These are phyloP conservation scores for Scaptomyza parva DNA, from an alignment of 2,888 invertebrate species.

Conservation along the genomic window DNA sequence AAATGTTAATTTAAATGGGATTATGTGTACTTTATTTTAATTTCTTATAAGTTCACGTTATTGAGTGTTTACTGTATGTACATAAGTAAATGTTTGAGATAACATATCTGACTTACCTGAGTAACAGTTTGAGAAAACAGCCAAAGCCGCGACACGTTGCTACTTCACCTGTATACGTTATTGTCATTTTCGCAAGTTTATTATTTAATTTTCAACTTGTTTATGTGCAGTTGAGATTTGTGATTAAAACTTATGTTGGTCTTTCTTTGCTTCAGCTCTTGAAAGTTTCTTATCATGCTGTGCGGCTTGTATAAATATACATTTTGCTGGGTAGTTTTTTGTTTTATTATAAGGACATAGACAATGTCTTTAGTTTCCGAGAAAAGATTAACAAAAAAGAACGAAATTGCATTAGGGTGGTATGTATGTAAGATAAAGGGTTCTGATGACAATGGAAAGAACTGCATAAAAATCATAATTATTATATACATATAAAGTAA, in stretches of 20 bases:
- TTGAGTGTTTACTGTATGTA: neutral
- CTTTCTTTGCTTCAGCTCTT: conserved; percentile 13
- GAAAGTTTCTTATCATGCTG: conserved; percentile 38
- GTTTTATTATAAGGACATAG: neutral
- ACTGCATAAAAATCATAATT: neutral
- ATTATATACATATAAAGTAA: too few species aligned
- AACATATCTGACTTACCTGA: conserved; percentile 87
- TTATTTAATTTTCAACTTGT: conserved; percentile 19
- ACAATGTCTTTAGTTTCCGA: neutral
- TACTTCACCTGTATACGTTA: conserved; percentile 94
- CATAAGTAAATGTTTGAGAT: neutral
- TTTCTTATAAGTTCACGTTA: neutral
- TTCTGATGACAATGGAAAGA: neutral
- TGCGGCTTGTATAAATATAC: conserved; percentile 31
- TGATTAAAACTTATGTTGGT: conserved; percentile 8
- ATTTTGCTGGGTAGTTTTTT: conserved; percentile 34
- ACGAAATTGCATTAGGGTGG: too few species aligned
- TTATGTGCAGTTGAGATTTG: conserved; percentile 42
- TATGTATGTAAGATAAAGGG: neutral
- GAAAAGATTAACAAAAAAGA: neutral
- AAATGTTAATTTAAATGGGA: neutral
- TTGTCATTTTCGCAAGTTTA: conserved; percentile 88
- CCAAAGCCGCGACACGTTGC: conserved; percentile 94
- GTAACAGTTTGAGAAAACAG: conserved; percentile 93
- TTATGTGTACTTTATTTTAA: neutral